Percentiles rank a stretch among this genome's conserved stretches.
phyloP scores from a whole-genome alignment of 2,113 vertebrate genomes.

The Charina bottae region DNA sequence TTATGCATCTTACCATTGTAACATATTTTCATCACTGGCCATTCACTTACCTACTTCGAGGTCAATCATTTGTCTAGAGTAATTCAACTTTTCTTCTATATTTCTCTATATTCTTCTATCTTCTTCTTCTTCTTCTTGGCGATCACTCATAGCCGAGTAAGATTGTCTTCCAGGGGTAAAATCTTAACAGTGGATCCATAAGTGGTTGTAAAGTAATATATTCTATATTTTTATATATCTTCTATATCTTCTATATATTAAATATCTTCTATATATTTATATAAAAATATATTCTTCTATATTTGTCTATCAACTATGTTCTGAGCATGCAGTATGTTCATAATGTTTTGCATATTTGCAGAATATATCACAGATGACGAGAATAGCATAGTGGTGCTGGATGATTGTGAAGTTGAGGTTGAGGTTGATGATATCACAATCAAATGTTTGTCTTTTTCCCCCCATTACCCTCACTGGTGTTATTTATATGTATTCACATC shows the following conservation, averaged over 20 bases:
- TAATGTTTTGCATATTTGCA: constrained; percentile 56
- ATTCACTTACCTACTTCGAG: constrained; percentile 53
- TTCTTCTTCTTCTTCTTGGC: too few species aligned
- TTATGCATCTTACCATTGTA: constrained; percentile 80
- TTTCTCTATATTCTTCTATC: constrained; percentile 44
- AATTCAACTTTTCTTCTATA: constrained; percentile 27
- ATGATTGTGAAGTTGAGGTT: not conserved
- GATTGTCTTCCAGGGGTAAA: too few species aligned
- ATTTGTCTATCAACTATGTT: constrained; percentile 58
- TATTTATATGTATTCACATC: not conserved
- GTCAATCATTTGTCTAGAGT: constrained; percentile 60
- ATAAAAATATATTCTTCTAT: constrained; percentile 16
- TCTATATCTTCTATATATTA: too few species aligned
- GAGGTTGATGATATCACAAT: not conserved
- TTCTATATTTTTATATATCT: too few species aligned
- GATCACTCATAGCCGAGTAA: too few species aligned
- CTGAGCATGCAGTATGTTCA: constrained; percentile 49
- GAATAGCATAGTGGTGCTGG: not conserved
- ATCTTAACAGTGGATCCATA: too few species aligned
- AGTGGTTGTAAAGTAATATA: too few species aligned
- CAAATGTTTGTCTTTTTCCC: not conserved
- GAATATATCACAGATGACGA: constrained; percentile 47
- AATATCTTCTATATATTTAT: too few species aligned
- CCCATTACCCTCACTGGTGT: not conserved
- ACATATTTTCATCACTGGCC: constrained; percentile 59